Conservation (phyloP, 92 coral and sea anemone genomes). For the Plumapathes pennacea region DNA sequence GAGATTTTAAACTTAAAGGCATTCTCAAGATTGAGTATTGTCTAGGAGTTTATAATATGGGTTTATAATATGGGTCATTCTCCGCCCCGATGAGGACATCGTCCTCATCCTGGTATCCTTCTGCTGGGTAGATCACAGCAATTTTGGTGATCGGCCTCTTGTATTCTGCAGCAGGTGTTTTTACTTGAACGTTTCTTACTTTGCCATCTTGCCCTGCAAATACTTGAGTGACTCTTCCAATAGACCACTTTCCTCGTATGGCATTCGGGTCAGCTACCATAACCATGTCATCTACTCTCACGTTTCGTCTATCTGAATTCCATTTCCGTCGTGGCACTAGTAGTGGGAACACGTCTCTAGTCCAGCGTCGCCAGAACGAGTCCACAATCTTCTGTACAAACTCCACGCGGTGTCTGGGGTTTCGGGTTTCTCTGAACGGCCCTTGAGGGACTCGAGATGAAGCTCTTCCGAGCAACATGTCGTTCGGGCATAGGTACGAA, state of each 20-base stretch:
- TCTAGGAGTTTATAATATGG: no score
- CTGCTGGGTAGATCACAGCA: slow-evolving; percentile 21
- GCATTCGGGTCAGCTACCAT: slow-evolving; percentile 28
- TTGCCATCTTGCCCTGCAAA: slow-evolving; percentile 40
- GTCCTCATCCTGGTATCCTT: slow-evolving; percentile 3
- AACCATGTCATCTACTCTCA: slow-evolving; percentile 41
- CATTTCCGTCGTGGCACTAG: slow-evolving; percentile 44
- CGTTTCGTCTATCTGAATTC: slow-evolving; percentile 35
- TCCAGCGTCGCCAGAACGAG: slow-evolving; percentile 60
- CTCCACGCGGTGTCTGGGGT: slow-evolving; percentile 47
- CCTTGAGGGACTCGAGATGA: slow-evolving; percentile 58
- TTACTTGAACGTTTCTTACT: slow-evolving; percentile 27
- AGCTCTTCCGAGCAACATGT: slow-evolving; percentile 56
- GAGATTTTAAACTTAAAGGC: no score
- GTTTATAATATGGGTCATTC: no score
- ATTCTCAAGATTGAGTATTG: no score
- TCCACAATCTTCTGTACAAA: slow-evolving; percentile 52
- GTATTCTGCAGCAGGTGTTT: slow-evolving; percentile 9
- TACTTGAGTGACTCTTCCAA: slow-evolving; percentile 30
- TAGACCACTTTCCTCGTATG: slow-evolving; percentile 49
- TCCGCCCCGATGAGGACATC: slow-evolving; percentile 16
- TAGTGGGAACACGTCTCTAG: slow-evolving; percentile 53
- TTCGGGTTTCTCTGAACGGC: slow-evolving; percentile 50
- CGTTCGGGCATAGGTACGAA: slow-evolving; percentile 44
- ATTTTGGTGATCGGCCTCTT: slow-evolving; percentile 10